Evolutionary conservation across 1,140 invertebrate genomes (phyloP), one percentile per base, ranked within the genome.

Genomic region (Trichonephila clavata): DNA sequence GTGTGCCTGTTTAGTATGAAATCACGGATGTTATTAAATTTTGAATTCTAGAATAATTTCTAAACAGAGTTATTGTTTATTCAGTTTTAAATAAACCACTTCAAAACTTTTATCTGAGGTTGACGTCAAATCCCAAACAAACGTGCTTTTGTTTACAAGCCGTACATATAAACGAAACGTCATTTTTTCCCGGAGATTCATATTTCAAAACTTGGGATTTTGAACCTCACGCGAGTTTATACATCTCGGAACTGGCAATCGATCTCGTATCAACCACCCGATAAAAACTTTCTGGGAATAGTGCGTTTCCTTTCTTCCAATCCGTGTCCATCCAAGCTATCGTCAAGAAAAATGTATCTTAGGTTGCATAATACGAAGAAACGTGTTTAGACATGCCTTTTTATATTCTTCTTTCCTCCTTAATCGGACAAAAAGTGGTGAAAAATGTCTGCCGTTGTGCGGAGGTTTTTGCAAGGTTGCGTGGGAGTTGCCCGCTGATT

Each of bases 391-490:
- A 16, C 4, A 20, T 27, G n/a, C 24, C 18, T 14, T 10, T n/a
- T n/a, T 65, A 16, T 7, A 16, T 32, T 18, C 18, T 1, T 16
- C 7, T 13, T 13, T n/a, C 65, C n/a, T 14, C 10, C n/a, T 32
- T 77, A 77, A 77, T 77, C 71, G 27, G 24, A 32, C 71, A 77
- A 39, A 77, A 39, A 27, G 14, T 39, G 4, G n/a, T n/a, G 50
- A 50, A 50, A 68, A n/a, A 68, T 68, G n/a, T 68, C 65, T 68
- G 65, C 65, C 24, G n/a, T 68, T 68, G 50, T 63, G 71, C 71
- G 71, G 71, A 77, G 71, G 71, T 77, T 77, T 63, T 32, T 39
- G 14, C n/a, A 24, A 24, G 13, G 24, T 24, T 77, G 71, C 71
- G 71, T 77, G 71, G 71, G 71, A 77, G 71, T 32, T 18, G 16